Evolutionary conservation across 2,888 invertebrate genomes (phyloP).

Genomic region (Chrysodeixis includens): DNA sequence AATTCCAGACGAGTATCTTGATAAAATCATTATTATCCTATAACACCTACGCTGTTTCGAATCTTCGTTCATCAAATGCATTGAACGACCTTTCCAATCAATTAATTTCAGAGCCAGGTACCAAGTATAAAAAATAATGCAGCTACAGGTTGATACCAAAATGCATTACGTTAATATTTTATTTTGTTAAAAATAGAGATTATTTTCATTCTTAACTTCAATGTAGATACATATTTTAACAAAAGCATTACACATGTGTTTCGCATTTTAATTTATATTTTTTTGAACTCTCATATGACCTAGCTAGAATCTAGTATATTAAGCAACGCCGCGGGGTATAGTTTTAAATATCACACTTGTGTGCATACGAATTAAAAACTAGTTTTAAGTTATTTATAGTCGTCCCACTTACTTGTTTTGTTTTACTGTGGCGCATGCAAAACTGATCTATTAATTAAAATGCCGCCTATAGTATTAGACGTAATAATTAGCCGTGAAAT

Average conservation of each 20-base stretch:
- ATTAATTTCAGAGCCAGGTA: conserved; percentile 79
- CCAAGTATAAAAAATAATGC: conserved; percentile 62
- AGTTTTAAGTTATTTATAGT: background rate
- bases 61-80: conserved; percentile 70
- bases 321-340: background rate
- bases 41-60: conserved; percentile 63
- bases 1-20: conserved; percentile 32
- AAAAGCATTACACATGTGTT: background rate
- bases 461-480: background rate
- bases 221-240: background rate
- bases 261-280: background rate
- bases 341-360: background rate
- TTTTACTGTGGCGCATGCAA: too few relatives aligned
- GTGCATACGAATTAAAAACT: background rate
- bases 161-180: conserved; percentile 3
- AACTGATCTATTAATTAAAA: background rate
- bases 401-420: background rate
- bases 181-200: too few relatives aligned
- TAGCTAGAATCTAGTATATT: background rate
- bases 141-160: conserved; percentile 65
- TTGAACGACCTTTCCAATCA: conserved; percentile 78
- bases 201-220: too few relatives aligned
- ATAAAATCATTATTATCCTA: conserved; percentile 57
- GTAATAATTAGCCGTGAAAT: background rate
- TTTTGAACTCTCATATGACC: background rate